Conservation (phyloP, 2,797 vertebrate genomes). For the Myripristis murdjan region DNA sequence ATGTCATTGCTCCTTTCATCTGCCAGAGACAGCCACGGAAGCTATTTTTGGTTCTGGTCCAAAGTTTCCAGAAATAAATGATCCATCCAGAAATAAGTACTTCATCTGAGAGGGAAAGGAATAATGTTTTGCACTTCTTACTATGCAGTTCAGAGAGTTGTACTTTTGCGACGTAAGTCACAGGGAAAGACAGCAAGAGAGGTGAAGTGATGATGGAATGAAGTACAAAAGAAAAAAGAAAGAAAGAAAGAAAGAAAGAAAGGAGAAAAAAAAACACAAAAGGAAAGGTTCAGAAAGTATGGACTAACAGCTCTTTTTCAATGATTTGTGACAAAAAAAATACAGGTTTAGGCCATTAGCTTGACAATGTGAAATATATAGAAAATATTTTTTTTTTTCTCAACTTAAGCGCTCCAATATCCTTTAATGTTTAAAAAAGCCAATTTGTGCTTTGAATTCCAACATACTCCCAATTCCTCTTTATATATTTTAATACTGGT, state of each 20-base stretch:
- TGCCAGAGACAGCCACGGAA: conserved; percentile 21
- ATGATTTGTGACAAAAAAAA: background rate
- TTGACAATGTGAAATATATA: too few relatives aligned
- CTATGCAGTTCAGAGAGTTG: background rate
- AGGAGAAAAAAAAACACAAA: conserved; percentile 18
- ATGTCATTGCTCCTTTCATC: conserved; percentile 45
- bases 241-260: background rate
- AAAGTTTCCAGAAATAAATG: conserved; percentile 58
- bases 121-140: conserved; percentile 20
- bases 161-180: conserved; percentile 8
- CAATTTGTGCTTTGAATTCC: conserved; percentile 2
- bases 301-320: background rate
- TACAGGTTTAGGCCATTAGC: background rate
- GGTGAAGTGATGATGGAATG: too few relatives aligned
- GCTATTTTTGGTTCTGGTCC: conserved; percentile 35
- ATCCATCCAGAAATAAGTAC: conserved; percentile 51
- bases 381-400: background rate
- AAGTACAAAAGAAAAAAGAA: too few relatives aligned
- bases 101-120: conserved; percentile 34
- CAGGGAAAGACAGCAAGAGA: background rate
- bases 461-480: conserved; percentile 10
- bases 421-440: conserved; percentile 21
- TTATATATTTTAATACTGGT: conserved; percentile 27
- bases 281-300: conserved; percentile 11
- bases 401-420: background rate